Evolutionary conservation across 1,140 invertebrate genomes (phyloP).

Genomic region (Drosophila bocki): DNA sequence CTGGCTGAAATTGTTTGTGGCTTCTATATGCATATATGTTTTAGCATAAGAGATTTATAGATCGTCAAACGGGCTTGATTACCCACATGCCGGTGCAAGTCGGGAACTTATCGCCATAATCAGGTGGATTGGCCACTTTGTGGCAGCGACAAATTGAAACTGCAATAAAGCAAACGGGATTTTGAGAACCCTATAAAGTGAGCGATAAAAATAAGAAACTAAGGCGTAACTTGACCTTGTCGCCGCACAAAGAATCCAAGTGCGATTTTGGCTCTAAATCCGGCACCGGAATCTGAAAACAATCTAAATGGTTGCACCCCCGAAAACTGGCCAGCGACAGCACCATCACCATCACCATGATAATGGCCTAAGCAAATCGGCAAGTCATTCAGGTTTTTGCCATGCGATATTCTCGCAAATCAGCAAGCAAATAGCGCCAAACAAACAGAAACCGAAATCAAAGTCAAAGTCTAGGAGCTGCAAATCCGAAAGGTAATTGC

Average conservation of each 20-base stretch:
- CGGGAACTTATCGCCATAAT: conserved; percentile 17
- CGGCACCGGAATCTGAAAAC: conserved; percentile 14
- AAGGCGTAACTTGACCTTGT: conserved; percentile 36
- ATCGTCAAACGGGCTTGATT: conserved; percentile 8
- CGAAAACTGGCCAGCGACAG: conserved; percentile 23
- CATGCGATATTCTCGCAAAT: conserved; percentile 38
- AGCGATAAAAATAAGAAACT: conserved; percentile 20
- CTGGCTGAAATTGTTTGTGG: not conserved
- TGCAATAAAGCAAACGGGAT: conserved; percentile 41
- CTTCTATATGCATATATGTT: not conserved
- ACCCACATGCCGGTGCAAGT: conserved; percentile 10
- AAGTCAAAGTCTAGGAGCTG: conserved; percentile 63
- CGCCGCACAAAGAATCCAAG: not conserved
- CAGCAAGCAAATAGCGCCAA: conserved; percentile 46
- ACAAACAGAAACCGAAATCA: conserved; percentile 33
- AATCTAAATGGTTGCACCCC: conserved; percentile 43
- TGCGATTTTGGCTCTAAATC: conserved; percentile 18
- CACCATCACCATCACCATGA: conserved; percentile 26
- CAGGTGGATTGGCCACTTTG: conserved; percentile 5
- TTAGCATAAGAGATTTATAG: conserved; percentile 2
- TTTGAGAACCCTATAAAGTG: conserved; percentile 41
- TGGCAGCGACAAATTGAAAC: conserved; percentile 2
- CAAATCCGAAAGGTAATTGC: conserved; percentile 70
- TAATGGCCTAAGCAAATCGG: conserved; percentile 46
- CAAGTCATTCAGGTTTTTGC: conserved; percentile 60